Evolutionary conservation across 1,140 invertebrate genomes (phyloP).

Genomic region (Liolophura sinensis): DNA sequence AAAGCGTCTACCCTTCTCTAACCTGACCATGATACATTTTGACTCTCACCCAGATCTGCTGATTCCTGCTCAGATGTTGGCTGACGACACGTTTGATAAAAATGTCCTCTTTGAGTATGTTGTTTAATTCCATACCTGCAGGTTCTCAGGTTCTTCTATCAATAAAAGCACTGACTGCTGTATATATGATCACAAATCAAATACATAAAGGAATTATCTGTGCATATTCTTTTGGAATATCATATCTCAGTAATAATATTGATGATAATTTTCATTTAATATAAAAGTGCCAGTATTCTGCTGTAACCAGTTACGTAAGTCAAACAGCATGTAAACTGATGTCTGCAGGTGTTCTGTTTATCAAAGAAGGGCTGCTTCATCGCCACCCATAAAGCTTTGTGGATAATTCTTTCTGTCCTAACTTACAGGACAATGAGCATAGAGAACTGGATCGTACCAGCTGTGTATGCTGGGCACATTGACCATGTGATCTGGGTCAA

Average conservation of each 20-base stretch:
- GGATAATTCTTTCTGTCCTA: too few species aligned
- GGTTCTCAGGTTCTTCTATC: neutral
- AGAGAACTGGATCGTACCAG: slow-evolving; percentile 91
- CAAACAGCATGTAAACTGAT: too few species aligned
- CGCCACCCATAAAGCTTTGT: neutral
- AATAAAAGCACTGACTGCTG: neutral
- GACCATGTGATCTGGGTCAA: slow-evolving; percentile 81
- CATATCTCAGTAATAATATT: too few species aligned
- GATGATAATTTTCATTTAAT: too few species aligned
- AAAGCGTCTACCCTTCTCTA: slow-evolving; percentile 76
- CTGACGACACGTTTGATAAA: slow-evolving; percentile 71
- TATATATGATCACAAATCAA: neutral
- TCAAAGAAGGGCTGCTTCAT: neutral
- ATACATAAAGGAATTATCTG: too few species aligned
- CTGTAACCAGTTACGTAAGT: too few species aligned
- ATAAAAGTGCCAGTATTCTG: too few species aligned
- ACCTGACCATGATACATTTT: slow-evolving; percentile 79
- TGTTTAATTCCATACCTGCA: neutral
- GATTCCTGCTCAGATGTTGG: slow-evolving; percentile 73
- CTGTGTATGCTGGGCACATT: slow-evolving; percentile 83
- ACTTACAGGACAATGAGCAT: slow-evolving; percentile 69
- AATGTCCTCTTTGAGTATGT: slow-evolving; percentile 60
- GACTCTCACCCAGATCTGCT: slow-evolving; percentile 91
- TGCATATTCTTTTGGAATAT: too few species aligned
- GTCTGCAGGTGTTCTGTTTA: too few species aligned